Evolutionary conservation across 2,888 invertebrate genomes (phyloP), one percentile per base, ranked within the genome.

Genomic region (Aporophyla lueneburgensis): DNA sequence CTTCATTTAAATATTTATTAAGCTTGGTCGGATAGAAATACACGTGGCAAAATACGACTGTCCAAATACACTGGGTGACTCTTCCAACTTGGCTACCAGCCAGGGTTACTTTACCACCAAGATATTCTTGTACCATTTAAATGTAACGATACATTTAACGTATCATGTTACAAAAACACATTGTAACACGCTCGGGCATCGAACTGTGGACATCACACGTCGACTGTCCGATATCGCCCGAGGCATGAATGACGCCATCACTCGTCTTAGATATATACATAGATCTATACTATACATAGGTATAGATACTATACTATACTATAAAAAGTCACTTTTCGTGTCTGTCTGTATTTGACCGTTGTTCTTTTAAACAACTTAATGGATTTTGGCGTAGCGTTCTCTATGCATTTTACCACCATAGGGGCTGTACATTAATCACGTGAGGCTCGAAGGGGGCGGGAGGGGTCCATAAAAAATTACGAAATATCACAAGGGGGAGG

Each of bases 161-260:
- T 71, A 51, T 82, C 24, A 80, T 16, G 76, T 82, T 82, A 80
- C 81, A 58, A 84, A 80, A 82, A 82, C 76, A 80, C 81, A 79
- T 79, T 80, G 75, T 74, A 74, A 80, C 84, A 46, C 58, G 84
- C 75, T 69, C 84, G 84, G 84, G 56, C 85, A 84, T 82, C 84
- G 81, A 84, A 84, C 81, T 46, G 80, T 53, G 51, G 67, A 84
- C 80, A 84, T 84, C 59, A 74, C 59, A 80, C 84, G 84, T 71
- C 79, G 54, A 65, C 74, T 75, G 75, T 68, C 79, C 74, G 74
- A 75, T 84, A 80, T 80, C 71, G 75, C 67, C 80, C 51, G 33
- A 12, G 65, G 71, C 80, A 33, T 84, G 71, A 74, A 33, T 84
- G 81, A 63, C 19, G 80, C 19, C 46, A 80, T 71, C 40, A 65